phyloP scores from a whole-genome alignment of 2,888 invertebrate genomes.

The Aporophyla nigra region DNA sequence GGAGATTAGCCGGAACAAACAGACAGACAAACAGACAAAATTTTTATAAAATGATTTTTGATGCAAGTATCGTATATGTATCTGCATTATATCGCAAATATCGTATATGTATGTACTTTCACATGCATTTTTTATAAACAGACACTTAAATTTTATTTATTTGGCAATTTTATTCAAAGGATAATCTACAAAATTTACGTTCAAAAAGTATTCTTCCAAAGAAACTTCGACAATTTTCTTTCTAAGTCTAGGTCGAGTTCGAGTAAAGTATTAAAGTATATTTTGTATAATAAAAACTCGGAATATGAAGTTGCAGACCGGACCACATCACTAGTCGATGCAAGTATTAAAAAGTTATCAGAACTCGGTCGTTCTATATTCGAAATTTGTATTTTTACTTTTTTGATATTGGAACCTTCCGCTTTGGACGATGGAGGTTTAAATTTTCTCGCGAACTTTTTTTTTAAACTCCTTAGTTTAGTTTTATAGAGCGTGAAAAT shows the following conservation, averaged over 20 bases:
- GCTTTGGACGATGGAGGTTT: background rate
- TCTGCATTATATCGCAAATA: too few species aligned
- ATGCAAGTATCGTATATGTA: too few species aligned
- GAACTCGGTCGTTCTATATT: slow-evolving; percentile 43
- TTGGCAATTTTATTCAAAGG: background rate
- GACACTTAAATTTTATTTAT: too few species aligned
- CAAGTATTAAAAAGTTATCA: slow-evolving; percentile 28
- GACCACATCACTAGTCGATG: background rate
- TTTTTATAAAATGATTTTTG: too few species aligned
- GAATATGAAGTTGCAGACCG: background rate
- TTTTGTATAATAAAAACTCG: background rate
- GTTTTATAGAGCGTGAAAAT: background rate
- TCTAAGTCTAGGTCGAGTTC: background rate
- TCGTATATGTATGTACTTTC: too few species aligned
- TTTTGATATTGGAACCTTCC: slow-evolving; percentile 13
- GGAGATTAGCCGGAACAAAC: too few species aligned
- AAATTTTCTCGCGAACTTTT: background rate
- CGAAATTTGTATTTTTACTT: slow-evolving; percentile 6
- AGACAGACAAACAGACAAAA: too few species aligned
- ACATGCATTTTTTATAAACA: too few species aligned
- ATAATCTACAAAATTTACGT: background rate
- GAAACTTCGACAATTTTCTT: background rate
- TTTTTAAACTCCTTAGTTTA: slow-evolving; percentile 4
- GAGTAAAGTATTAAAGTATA: slow-evolving; percentile 1
- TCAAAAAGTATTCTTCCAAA: background rate